phyloP scores from a whole-genome alignment of 2,888 invertebrate species.

The Chrysotoxum bicinctum region DNA sequence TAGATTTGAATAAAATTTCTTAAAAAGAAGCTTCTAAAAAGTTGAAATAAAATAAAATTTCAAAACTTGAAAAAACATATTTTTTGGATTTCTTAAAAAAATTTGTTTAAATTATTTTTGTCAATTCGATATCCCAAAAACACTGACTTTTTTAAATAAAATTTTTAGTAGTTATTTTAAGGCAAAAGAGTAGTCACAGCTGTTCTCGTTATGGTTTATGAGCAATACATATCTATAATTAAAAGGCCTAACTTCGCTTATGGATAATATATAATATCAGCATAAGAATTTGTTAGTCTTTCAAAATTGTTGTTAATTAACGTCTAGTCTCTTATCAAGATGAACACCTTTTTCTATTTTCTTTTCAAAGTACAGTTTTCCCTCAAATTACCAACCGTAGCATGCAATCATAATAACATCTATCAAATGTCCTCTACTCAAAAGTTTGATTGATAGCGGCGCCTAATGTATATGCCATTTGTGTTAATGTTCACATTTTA shows the following conservation, averaged over 20 bases:
- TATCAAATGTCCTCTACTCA: conserved; percentile 6
- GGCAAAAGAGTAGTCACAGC: too few species aligned
- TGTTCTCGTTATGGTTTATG: too few species aligned
- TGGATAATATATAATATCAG: not conserved
- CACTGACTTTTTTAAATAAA: too few species aligned
- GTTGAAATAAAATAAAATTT: too few species aligned
- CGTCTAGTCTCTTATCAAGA: not conserved
- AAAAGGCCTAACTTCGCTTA: not conserved
- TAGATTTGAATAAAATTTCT: too few species aligned
- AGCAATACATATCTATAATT: too few species aligned
- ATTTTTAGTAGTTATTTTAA: too few species aligned
- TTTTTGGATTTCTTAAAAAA: too few species aligned
- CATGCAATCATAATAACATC: conserved; percentile 16
- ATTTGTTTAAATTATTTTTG: too few species aligned
- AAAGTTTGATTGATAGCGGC: conserved; percentile 57
- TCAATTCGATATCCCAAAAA: too few species aligned
- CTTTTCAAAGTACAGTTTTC: not conserved
- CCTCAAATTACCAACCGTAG: not conserved
- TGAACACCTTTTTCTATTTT: conserved; percentile 1
- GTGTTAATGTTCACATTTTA: conserved; percentile 53
- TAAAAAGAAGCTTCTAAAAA: too few species aligned
- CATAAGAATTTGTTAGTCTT: not conserved
- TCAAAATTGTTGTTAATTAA: conserved; percentile 2
- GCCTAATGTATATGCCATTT: conserved; percentile 35
- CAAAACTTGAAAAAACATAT: too few species aligned